Conservation (phyloP, 2,797 vertebrate species). For the Crenichthys baileyi region DNA sequence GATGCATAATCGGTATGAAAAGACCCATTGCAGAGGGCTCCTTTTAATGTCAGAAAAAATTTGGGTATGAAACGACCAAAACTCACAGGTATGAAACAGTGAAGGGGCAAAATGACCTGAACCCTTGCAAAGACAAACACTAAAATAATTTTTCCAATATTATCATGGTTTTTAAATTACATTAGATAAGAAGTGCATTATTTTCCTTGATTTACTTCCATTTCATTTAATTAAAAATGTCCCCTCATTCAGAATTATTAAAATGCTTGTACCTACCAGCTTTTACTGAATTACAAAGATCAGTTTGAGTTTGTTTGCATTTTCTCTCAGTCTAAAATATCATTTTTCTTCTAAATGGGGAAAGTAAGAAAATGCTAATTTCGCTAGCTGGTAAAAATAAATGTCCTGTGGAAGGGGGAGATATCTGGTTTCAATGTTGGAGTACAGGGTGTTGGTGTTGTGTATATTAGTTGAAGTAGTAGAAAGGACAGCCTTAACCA, state of each 20-base stretch:
- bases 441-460: conserved; percentile 11
- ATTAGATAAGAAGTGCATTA: conserved; percentile 37
- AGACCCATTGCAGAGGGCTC: no score
- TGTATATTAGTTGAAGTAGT: conserved; percentile 31
- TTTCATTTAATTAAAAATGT: conserved; percentile 50
- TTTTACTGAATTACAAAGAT: conserved; percentile 66
- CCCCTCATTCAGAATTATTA: conserved; percentile 48
- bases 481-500: conserved; percentile 43
- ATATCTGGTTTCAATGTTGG: background rate
- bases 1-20: background rate
- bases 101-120: conserved; percentile 4
- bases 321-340: conserved; percentile 46
- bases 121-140: background rate
- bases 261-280: conserved; percentile 37
- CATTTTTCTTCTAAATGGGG: conserved; percentile 27
- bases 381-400: conserved; percentile 5
- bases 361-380: conserved; percentile 42
- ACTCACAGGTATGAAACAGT: background rate
- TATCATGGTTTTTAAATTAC: conserved; percentile 26
- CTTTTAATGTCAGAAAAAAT: no score
- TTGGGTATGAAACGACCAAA: background rate
- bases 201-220: conserved; percentile 48
- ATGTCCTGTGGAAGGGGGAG: background rate
- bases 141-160: conserved; percentile 16
- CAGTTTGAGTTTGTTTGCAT: conserved; percentile 62